Base-by-base conservation (phyloP, 2,888 invertebrate genomes). In the Aradus depressus region DNA sequence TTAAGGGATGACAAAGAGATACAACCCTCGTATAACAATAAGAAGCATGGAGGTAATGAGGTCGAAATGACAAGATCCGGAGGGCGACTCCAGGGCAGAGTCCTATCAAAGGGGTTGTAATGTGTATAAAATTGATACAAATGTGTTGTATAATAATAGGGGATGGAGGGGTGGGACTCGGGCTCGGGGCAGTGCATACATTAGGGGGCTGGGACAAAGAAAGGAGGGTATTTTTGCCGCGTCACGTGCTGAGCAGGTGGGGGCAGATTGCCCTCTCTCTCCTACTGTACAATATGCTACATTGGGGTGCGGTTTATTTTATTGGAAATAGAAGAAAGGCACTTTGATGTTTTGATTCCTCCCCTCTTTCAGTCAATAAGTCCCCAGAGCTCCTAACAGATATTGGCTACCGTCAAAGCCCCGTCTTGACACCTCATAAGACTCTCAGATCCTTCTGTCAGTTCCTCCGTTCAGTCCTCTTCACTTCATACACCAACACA, bases 221-320 rank as follows among this genome's bases (percentile, higher is more conserved):
- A 21, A 44, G 50, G 50, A 54, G 32, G 38, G 31, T 23, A 14
- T 43, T 31, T 37, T 21, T 42, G 47, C 34, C 44, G 42, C 50
- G 54, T 52, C 44, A 42, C 51, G 52, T 51, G 55, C 54, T 51
- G 44, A 57, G 59, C 60, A 58, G 55, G 59, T 53, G 54, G 51
- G 44, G 57, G 59, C 60, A 58, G 55, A 58, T 53, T 53, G 51
- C 47, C 28, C 35, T 34, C 44, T 28, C 39, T 31, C 34, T 42
- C 35, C 34, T 34, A 34, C 53, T 25, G 42, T 41, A 44, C 39
- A 49, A 42, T 32, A 37, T 43, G 21, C 18, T n/a, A 16, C 38
- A n/a, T 10, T 23, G 49, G 47, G 53, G 49, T 32, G 55, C 51
- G 53, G 50, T 58, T 49, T 44, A 47, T 50, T 43, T 44, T 56